Base-by-base conservation (phyloP, 2,113 vertebrate genomes). In the Tragelaphus imberbis region DNA sequence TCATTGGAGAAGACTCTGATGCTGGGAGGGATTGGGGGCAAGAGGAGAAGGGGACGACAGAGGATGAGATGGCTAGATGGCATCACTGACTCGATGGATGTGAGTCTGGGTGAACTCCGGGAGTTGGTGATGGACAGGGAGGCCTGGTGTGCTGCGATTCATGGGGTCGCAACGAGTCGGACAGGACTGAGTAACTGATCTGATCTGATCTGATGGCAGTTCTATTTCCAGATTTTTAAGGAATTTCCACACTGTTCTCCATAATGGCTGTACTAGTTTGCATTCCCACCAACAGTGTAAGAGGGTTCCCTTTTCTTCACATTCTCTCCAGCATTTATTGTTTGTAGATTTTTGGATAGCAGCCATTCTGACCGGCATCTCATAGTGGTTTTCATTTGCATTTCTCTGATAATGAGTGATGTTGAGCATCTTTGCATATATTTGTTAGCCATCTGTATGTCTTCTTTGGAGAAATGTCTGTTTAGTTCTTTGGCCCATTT, bases 301-400 rank as follows among this genome's bases (percentile, higher is more conserved):
- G 15, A 17, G 63, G 0, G 3, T 65, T 65, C 63, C 3, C 3
- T 65, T n/a, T 17, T n/a, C 30, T 65, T 7, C 3, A 4, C 3
- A 65, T 1, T 30, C 30, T 33, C 63, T 65, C 30, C 15, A 65
- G 63, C 61, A n/a, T 17, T n/a, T 65, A 33, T 9, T n/a, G 30
- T 7, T 65, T n/a, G 63, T 17, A 65, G 30, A 65, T 1, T n/a
- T 65, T 65, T n/a, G 7, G 63, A 65, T n/a, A 0, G 3, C 15
- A n/a, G 63, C 30, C 30, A 65, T 65, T 8, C 63, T 33, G 30
- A 65, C 63, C 0, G 3, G 30, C 0, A 65, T 15, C 63, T n/a
- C 63, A n/a, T 17, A 4, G 3, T 17, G 30, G 15, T 65, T n/a
- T 65, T 65, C 15, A 65, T 65, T 65, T 65, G 63, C 63, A n/a